Evolutionary conservation across 2,113 vertebrate species (phyloP).

Genomic region (Hylia prasina): DNA sequence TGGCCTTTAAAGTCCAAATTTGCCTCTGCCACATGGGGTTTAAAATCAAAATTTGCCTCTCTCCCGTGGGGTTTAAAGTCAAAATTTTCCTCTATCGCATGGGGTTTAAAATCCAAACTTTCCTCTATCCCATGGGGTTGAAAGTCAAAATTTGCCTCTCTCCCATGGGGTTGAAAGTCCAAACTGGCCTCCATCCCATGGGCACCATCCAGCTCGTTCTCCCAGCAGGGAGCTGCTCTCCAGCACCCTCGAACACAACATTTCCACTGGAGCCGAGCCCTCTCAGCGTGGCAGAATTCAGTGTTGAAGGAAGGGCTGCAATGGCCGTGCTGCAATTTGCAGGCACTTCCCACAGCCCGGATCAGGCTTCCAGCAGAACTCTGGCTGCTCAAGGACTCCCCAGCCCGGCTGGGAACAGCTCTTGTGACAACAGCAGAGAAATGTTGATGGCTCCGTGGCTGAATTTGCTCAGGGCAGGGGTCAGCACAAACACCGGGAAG

Average conservation of each 20-base stretch:
- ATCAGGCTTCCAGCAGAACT: not conserved
- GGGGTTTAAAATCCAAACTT: not conserved
- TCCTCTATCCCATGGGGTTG: accelerated
- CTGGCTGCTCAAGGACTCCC: not conserved
- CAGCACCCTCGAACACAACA: not conserved
- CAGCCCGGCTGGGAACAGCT: not conserved
- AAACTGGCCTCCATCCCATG: too few species aligned
- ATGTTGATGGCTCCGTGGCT: not conserved
- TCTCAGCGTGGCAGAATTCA: not conserved
- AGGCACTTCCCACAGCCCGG: not conserved
- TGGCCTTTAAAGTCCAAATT: not conserved
- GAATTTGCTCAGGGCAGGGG: not conserved
- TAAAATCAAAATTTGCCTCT: not conserved
- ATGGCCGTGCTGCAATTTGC: not conserved
- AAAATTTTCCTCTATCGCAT: not conserved
- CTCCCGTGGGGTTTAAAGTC: accelerated
- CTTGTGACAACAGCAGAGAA: not conserved
- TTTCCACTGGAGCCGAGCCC: not conserved
- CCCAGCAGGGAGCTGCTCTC: not conserved
- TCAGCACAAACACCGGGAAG: not conserved
- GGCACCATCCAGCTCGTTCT: accelerated
- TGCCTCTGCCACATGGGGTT: too few species aligned
- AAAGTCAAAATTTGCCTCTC: not conserved
- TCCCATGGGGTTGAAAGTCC: too few species aligned
- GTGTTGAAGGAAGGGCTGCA: not conserved